Evolutionary conservation across 2,797 vertebrate species (phyloP).

Genomic region (Aratinga solstitialis): DNA sequence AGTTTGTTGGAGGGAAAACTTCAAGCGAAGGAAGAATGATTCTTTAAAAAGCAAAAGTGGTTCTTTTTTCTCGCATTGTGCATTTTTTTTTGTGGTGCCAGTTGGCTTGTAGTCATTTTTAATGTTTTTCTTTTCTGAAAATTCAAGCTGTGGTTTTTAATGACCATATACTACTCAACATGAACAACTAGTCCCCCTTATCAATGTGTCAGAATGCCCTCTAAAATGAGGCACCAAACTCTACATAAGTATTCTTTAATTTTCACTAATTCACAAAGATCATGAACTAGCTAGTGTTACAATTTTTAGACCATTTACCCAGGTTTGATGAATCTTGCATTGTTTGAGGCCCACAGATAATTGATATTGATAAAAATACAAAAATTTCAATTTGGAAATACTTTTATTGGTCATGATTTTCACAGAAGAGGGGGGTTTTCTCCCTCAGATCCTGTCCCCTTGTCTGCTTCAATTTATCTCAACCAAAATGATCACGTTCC

Average conservation of each 20-base stretch:
- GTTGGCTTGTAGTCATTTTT: not conserved
- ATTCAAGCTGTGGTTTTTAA: not conserved
- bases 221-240: not conserved
- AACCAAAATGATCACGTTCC: slow-evolving; percentile 47
- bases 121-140: not conserved
- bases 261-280: not conserved
- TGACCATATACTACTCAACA: not conserved
- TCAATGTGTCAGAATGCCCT: not conserved
- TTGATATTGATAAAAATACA: not conserved
- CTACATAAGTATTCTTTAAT: not conserved
- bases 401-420: slow-evolving; percentile 11
- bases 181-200: not conserved
- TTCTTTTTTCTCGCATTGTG: not conserved
- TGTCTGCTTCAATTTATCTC: slow-evolving; percentile 50
- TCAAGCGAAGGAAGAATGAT: not conserved
- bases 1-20: not conserved
- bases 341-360: not conserved
- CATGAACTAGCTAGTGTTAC: not conserved
- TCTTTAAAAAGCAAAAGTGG: not conserved
- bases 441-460: slow-evolving; percentile 37
- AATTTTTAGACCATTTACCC: not conserved
- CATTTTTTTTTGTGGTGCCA: not conserved
- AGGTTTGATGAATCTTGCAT: not conserved
- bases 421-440: slow-evolving; percentile 33
- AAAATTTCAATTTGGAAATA: not conserved